phyloP scores from a whole-genome alignment of 2,888 invertebrate genomes.

The Theretra japonica region DNA sequence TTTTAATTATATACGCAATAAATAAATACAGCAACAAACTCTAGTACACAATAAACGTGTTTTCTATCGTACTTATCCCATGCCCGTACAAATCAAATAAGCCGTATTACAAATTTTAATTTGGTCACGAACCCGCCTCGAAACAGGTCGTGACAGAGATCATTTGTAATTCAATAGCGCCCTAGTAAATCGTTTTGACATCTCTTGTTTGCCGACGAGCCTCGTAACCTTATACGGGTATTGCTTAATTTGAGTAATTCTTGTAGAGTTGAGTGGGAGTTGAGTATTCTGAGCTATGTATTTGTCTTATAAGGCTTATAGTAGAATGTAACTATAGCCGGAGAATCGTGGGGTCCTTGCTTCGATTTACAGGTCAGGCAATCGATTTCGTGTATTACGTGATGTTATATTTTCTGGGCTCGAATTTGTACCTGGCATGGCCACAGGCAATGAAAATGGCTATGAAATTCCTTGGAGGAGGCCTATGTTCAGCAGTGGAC shows the following conservation, averaged over 20 bases:
- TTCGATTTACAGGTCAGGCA: too few relatives aligned
- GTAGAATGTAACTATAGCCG: too few relatives aligned
- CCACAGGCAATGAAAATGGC: too few relatives aligned
- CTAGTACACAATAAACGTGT: not conserved
- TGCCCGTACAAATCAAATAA: slow-evolving; percentile 14
- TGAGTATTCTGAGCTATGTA: not conserved
- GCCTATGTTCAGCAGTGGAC: too few relatives aligned
- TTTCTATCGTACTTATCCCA: not conserved
- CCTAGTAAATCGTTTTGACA: slow-evolving; percentile 26
- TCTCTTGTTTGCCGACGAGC: slow-evolving; percentile 18
- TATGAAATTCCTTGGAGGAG: too few relatives aligned
- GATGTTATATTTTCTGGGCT: too few relatives aligned
- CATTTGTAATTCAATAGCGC: slow-evolving; percentile 28
- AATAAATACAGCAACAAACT: not conserved
- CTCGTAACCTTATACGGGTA: slow-evolving; percentile 8
- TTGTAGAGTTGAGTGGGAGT: not conserved
- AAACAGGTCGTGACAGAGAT: not conserved
- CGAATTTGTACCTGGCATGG: too few relatives aligned
- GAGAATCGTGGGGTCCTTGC: too few relatives aligned
- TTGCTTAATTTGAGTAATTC: slow-evolving; percentile 22
- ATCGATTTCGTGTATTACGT: too few relatives aligned
- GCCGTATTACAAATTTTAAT: slow-evolving; percentile 20
- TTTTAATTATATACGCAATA: too few relatives aligned
- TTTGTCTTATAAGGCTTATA: too few relatives aligned
- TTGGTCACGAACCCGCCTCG: not conserved